Percentiles rank a stretch among this genome's conserved stretches.
Evolutionary conservation across 92 coral and sea anemone genomes (phyloP).

Genomic region (Phenganax marumi): DNA sequence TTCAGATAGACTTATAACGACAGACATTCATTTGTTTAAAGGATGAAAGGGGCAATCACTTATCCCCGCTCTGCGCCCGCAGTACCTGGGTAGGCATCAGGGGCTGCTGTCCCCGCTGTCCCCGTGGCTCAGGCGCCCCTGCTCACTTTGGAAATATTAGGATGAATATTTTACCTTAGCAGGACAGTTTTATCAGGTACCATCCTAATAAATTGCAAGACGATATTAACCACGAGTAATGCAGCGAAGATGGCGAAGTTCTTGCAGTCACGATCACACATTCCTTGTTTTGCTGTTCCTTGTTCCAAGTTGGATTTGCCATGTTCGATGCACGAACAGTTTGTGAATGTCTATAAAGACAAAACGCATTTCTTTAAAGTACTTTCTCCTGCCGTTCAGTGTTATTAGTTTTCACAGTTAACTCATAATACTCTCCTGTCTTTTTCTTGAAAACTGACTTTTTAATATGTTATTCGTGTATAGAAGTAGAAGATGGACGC

Average conservation of each 20-base stretch:
- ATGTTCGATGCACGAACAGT: conserved; percentile 73
- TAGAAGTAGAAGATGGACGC: neutral
- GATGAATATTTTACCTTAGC: conserved; percentile 59
- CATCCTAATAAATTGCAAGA: conserved; percentile 73
- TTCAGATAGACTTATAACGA: too few relatives aligned
- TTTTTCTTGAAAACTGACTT: too few relatives aligned
- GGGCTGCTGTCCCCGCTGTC: too few relatives aligned
- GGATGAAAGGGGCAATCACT: conserved; percentile 20
- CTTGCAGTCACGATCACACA: conserved; percentile 74
- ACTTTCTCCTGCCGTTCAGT: neutral
- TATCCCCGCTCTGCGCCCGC: neutral
- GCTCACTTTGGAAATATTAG: too few relatives aligned
- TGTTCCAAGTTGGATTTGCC: conserved; percentile 39
- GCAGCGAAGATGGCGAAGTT: conserved; percentile 66
- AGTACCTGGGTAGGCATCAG: too few relatives aligned
- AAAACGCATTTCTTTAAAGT: neutral
- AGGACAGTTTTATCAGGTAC: conserved; percentile 82
- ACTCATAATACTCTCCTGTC: neutral
- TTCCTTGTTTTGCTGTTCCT: conserved; percentile 66
- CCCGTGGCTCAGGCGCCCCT: too few relatives aligned
- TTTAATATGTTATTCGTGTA: neutral
- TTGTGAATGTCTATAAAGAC: conserved; percentile 60
- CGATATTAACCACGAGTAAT: conserved; percentile 52
- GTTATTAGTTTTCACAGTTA: neutral
- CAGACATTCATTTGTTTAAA: too few relatives aligned